phyloP scores from a whole-genome alignment of 2,888 invertebrate species.

The Nematopogon swammerdamellus region DNA sequence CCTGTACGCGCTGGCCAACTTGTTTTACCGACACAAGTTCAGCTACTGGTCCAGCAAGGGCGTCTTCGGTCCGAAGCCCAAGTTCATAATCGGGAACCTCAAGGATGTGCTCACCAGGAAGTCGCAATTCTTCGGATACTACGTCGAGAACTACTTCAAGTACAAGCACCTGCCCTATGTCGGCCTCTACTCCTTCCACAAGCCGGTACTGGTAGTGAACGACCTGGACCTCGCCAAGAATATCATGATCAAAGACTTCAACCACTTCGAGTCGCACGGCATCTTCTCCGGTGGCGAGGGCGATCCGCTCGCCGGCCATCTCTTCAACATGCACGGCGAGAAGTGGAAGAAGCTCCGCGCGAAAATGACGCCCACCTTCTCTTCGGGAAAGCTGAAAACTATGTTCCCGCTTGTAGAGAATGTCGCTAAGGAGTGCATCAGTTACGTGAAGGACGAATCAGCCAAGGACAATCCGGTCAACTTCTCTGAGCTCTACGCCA shows the following conservation, averaged over 20 bases:
- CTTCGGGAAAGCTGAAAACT: slow-evolving; percentile 62
- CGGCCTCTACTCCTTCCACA: slow-evolving; percentile 61
- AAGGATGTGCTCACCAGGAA: slow-evolving; percentile 49
- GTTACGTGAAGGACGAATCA: slow-evolving; percentile 28
- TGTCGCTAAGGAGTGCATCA: slow-evolving; percentile 50
- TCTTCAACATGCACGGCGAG: slow-evolving; percentile 55
- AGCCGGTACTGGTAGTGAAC: slow-evolving; percentile 59
- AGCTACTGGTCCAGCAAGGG: slow-evolving; percentile 59
- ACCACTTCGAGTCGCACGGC: slow-evolving; percentile 63
- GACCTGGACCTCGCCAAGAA: slow-evolving; percentile 60
- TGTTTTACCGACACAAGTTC: slow-evolving; percentile 42
- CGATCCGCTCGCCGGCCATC: slow-evolving; percentile 58
- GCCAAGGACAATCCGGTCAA: slow-evolving; percentile 35
- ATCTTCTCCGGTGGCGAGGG: slow-evolving; percentile 57
- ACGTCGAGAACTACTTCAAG: slow-evolving; percentile 55
- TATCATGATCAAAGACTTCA: slow-evolving; percentile 60
- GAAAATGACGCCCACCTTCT: slow-evolving; percentile 64
- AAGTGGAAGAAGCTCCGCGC: slow-evolving; percentile 62
- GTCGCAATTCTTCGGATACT: slow-evolving; percentile 59
- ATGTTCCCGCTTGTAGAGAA: slow-evolving; percentile 60
- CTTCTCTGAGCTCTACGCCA: slow-evolving; percentile 54
- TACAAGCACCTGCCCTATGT: slow-evolving; percentile 47
- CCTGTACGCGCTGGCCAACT: slow-evolving; percentile 6
- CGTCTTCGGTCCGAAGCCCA: slow-evolving; percentile 51
- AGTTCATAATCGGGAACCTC: slow-evolving; percentile 64